These are phyloP conservation scores for Callithrix jacchus DNA, from an alignment of 2,113 vertebrate genomes.

Conservation along the genomic window DNA sequence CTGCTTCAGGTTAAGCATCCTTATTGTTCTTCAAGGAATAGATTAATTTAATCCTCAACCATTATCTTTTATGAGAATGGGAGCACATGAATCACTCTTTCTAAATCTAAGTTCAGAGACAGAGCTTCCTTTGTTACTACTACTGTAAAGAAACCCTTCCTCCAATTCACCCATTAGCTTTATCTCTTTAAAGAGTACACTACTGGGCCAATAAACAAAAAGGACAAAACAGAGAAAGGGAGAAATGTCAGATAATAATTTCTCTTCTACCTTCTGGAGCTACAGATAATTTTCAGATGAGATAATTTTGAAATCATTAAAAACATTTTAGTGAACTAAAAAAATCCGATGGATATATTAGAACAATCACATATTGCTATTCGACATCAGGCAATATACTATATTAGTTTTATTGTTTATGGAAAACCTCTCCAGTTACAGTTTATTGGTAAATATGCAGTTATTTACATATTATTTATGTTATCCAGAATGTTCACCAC, in stretches of 20 bases:
- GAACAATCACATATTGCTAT: not conserved
- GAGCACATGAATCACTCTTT: not conserved
- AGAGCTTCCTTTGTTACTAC: not conserved
- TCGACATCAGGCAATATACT: not conserved
- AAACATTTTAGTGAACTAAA: not conserved
- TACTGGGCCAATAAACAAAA: not conserved
- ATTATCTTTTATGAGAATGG: not conserved
- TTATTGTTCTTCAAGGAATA: constrained; percentile 9
- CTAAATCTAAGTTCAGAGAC: constrained; percentile 9
- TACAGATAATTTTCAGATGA: constrained; percentile 27
- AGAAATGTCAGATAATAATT: not conserved
- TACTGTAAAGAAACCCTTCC: not conserved
- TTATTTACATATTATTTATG: not conserved
- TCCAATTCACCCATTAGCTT: not conserved
- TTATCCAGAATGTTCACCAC: not conserved
- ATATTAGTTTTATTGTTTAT: not conserved
- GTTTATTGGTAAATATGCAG: not conserved
- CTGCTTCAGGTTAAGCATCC: not conserved
- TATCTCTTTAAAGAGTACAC: not conserved
- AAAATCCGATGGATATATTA: not conserved
- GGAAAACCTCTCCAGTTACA: not conserved
- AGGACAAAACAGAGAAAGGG: not conserved
- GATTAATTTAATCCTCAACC: not conserved
- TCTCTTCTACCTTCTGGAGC: not conserved
- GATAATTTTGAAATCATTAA: constrained; percentile 37